Base-by-base conservation (phyloP, 2,797 vertebrate genomes). In the Peromyscus melanophrys region DNA sequence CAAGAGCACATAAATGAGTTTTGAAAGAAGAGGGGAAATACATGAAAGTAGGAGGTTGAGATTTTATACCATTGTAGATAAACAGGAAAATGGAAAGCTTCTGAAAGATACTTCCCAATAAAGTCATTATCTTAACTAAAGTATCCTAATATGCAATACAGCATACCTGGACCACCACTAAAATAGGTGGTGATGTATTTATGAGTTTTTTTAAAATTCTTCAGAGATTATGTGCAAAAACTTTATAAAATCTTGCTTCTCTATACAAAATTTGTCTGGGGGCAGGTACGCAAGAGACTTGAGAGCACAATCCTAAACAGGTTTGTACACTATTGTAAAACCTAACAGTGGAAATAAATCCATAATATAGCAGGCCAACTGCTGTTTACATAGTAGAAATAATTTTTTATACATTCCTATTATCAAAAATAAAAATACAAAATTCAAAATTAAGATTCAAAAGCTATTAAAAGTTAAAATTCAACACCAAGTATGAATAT, bases 351-450 rank as follows among this genome's bases (percentile, higher is more conserved):
- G 43, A 94, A 96, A 81, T 90, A 92, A 95, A 96, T 82, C n/a
- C 23, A 37, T 95, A 97, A 97, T 77, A 93, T n/a, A 94, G n/a
- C 19, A 34, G 63, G 52, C 59, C n/a, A 63, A 55, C 17, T 77
- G 34, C 29, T 76, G 65, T 43, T 93, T 90, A 93, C 43, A 90
- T 29, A 78, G 14, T 96, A 93, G 29, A 59, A 95, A 96, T 89
- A 96, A 96, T 92, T 96, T 92, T 96, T 96, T 73, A 92, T 37
- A 89, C 37, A 85, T 87, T 90, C 57, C 90, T 91, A 89, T 90
- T 84, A 93, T 92, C 78, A 96, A 89, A 52, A 88, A 92, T 89
- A 96, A 81, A 92, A n/a, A 86, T 43, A 95, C 7, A 95, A 52
- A 88, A 86, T 96, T 80, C 34, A 37, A 77, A 95, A 89, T 46